A percentile compares a stretch with the other conserved stretches of the same genome.
phyloP scores from a whole-genome alignment of 1,140 invertebrate species.

The Rhyzopertha dominica region DNA sequence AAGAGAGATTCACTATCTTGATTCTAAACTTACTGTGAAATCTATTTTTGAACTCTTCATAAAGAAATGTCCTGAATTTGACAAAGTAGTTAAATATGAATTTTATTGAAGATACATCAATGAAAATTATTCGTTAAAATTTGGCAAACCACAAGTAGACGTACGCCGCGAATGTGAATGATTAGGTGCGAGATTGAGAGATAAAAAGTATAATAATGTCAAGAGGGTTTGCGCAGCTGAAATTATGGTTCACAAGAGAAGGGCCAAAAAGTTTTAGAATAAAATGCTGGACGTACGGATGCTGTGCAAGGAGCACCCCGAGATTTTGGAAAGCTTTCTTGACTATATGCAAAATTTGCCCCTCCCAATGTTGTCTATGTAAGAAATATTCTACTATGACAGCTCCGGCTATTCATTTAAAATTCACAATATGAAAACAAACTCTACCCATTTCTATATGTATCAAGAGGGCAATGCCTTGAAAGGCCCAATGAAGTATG shows the following conservation, averaged over 20 bases:
- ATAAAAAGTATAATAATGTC: no score
- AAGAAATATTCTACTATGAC: conserved; percentile 25
- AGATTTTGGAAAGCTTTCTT: conserved; percentile 24
- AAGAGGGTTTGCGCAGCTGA: no score
- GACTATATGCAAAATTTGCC: conserved; percentile 41
- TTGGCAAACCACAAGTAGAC: conserved; percentile 29
- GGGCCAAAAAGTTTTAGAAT: conserved; percentile 32
- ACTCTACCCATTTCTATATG: no score
- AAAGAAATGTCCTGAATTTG: conserved; percentile 23
- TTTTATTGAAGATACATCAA: conserved; percentile 31
- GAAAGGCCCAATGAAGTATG: conserved; percentile 21
- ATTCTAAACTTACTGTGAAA: conserved; percentile 29
- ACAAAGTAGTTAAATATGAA: conserved; percentile 26
- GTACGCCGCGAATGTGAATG: conserved; percentile 26
- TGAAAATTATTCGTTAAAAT: conserved; percentile 24
- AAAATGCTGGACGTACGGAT: conserved; percentile 22
- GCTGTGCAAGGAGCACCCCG: conserved; percentile 20
- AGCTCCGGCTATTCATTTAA: conserved; percentile 34
- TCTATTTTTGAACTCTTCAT: conserved; percentile 32
- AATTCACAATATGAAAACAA: no score
- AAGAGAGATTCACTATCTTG: conserved; percentile 28
- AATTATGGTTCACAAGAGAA: conserved; percentile 19
- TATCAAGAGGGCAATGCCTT: conserved; percentile 16
- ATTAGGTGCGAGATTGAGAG: no score
- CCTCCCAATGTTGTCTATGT: conserved; percentile 16